Evolutionary conservation across 2,113 vertebrate genomes (phyloP).

Genomic region (Tetrao urogallus): DNA sequence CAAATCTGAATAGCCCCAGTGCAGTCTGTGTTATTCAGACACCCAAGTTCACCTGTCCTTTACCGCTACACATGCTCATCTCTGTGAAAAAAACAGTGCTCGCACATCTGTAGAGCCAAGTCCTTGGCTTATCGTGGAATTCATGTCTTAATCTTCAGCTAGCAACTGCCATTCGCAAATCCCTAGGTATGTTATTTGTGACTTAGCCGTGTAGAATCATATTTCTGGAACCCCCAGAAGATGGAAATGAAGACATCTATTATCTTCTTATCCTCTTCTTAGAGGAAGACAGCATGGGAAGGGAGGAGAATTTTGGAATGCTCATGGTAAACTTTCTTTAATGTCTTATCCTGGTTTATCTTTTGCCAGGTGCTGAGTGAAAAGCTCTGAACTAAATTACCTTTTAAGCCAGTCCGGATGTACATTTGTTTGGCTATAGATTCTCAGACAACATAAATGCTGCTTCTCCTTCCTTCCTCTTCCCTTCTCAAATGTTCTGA

Average conservation of each 20-base stretch:
- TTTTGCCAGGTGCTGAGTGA: conserved; percentile 64
- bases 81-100: neutral
- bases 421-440: neutral
- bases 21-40: neutral
- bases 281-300: neutral
- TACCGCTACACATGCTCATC: rapidly evolving
- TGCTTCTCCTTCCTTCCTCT: neutral
- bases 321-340: neutral
- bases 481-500: neutral
- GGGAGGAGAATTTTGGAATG: neutral
- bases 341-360: conserved; percentile 53
- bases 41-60: neutral
- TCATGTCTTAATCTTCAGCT: neutral
- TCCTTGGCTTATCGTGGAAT: neutral
- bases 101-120: neutral
- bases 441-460: neutral
- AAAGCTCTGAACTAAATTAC: conserved; percentile 61
- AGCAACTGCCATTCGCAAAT: neutral
- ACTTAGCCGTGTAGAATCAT: neutral
- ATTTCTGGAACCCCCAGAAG: neutral
- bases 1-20: neutral
- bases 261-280: too few species aligned
- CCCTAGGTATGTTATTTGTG: neutral
- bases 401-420: conserved; percentile 55
- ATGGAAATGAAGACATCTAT: neutral